These are phyloP conservation scores for Pristiophorus japonicus DNA, from an alignment of 2,113 vertebrate genomes.

Conservation along the genomic window DNA sequence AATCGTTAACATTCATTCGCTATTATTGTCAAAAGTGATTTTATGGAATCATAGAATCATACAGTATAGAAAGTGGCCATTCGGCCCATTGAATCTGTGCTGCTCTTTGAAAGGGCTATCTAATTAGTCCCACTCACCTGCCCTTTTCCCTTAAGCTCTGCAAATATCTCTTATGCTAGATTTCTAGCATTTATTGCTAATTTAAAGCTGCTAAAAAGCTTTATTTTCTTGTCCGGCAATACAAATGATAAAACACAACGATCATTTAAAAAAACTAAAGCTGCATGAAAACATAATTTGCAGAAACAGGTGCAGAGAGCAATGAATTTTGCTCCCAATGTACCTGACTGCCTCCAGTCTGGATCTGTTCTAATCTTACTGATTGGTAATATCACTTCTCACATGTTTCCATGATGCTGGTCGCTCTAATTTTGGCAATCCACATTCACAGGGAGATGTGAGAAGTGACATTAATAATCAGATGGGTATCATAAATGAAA, in stretches of 20 bases:
- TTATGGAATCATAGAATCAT: background rate
- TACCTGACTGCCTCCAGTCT: background rate
- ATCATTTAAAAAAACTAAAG: background rate
- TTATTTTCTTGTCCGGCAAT: background rate
- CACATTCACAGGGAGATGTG: background rate
- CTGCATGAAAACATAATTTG: background rate
- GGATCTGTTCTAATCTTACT: background rate
- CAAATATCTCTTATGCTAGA: background rate
- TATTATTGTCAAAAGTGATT: no score
- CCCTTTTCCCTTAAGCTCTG: background rate
- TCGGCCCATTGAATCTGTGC: background rate
- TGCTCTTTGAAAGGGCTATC: no score
- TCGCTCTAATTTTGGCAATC: background rate
- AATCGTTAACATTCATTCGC: no score
- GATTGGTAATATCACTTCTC: background rate
- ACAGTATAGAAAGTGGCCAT: background rate
- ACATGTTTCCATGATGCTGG: background rate
- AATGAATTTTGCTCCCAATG: background rate
- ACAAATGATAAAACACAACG: background rate
- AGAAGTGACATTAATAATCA: background rate
- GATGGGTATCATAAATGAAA: background rate
- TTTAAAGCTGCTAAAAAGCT: background rate
- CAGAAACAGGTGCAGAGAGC: background rate
- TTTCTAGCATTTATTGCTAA: background rate
- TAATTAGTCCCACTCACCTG: background rate